Percentiles rank a stretch among this genome's conserved stretches.
phyloP scores from a whole-genome alignment of 2,888 invertebrate genomes.

The Campaea margaritaria region DNA sequence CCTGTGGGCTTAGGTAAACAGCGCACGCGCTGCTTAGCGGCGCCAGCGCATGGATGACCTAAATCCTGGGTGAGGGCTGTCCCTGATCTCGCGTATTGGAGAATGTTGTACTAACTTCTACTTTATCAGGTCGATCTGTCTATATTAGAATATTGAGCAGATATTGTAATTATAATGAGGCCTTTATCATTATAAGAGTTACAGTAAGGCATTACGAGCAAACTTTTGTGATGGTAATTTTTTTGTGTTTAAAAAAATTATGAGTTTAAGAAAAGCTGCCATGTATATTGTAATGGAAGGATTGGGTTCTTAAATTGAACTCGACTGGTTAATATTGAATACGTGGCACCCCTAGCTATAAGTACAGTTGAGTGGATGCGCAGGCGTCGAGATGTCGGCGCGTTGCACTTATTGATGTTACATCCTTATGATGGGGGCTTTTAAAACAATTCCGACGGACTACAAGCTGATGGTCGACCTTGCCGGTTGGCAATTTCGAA shows the following conservation, averaged over 20 bases:
- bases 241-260: too few relatives aligned
- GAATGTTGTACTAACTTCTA: neutral
- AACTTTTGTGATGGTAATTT: too few relatives aligned
- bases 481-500: conserved; percentile 18
- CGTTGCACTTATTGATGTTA: conserved; percentile 37
- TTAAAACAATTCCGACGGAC: conserved; percentile 17
- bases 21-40: conserved; percentile 65
- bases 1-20: conserved; percentile 58
- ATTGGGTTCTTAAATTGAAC: too few relatives aligned
- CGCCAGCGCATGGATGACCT: conserved; percentile 73
- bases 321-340: too few relatives aligned
- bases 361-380: conserved; percentile 37
- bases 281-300: too few relatives aligned
- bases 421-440: conserved; percentile 30
- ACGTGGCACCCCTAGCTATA: conserved; percentile 31
- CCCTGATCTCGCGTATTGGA: neutral
- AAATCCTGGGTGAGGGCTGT: conserved; percentile 52
- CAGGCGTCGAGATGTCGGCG: conserved; percentile 44
- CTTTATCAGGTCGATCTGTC: neutral
- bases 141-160: too few relatives aligned
- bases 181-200: too few relatives aligned
- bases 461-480: conserved; percentile 18
- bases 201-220: too few relatives aligned
- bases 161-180: too few relatives aligned
- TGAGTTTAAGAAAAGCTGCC: too few relatives aligned